These are phyloP conservation scores for Lapara coniferarum DNA, from an alignment of 2,888 invertebrate genomes.

Conservation along the genomic window DNA sequence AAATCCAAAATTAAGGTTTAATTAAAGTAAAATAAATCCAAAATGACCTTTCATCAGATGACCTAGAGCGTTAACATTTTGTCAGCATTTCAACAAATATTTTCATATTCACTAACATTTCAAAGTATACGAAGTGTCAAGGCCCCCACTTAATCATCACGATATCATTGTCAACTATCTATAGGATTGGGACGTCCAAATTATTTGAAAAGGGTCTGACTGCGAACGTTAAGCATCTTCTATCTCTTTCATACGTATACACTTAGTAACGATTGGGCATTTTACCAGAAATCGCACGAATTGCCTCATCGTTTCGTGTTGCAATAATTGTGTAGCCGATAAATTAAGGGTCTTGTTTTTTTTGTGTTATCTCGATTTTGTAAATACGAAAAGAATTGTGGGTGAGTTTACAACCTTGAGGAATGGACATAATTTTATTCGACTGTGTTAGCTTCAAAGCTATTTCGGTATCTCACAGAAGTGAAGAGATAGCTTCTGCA, in stretches of 20 bases:
- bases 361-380: no score
- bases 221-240: background rate
- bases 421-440: no score
- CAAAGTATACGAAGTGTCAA: conserved; percentile 31
- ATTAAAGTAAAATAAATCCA: no score
- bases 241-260: conserved; percentile 10
- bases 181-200: conserved; percentile 41
- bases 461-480: no score
- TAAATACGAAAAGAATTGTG: no score
- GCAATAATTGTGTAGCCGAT: conserved; percentile 3
- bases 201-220: conserved; percentile 43
- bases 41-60: no score
- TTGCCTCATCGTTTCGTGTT: conserved; percentile 22
- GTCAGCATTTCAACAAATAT: background rate
- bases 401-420: no score
- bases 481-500: no score
- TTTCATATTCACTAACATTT: conserved; percentile 31
- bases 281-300: conserved; percentile 21
- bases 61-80: background rate
- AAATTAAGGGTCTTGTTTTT: background rate
- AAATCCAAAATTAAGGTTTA: no score
- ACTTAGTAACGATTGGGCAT: background rate
- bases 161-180: conserved; percentile 42
- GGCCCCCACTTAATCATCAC: conserved; percentile 39
- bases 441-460: no score